Evolutionary conservation across 2,888 invertebrate species (phyloP), one percentile per base, ranked within the genome.

Genomic region (Drosophila neotestacea): DNA sequence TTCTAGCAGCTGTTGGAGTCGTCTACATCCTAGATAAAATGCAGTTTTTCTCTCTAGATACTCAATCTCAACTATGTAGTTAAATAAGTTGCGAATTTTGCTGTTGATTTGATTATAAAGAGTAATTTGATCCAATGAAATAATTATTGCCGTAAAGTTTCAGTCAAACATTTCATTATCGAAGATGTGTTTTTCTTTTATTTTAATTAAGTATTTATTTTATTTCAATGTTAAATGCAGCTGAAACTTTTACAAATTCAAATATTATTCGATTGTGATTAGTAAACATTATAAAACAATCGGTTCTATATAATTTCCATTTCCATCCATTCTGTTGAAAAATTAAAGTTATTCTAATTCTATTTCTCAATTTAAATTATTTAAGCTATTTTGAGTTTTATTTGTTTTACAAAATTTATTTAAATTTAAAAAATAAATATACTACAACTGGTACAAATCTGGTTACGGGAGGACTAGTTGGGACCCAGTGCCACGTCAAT

Each of bases 61-160:
- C 28, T 28, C 27, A 46, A 46, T 56, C 44, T 38, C 4, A 46
- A 28, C 44, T 46, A 46, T 38, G 27, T 32, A 30, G 41, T 54
- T 54, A 56, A 56, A 36, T 27, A 42, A 46, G 22, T 44, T 36
- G 44, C 27, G 56, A 56, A 56, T 56, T 56, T 46, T 56, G 56
- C 44, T 34, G 46, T 28, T 46, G 36, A 56, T 46, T 56, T 56
- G 56, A 46, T 46, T 28, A 36, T 13, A 56, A 46, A 36, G 44
- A 36, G 56, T 56, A 46, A 56, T 56, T 56, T 56, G 36, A 46
- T 46, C 44, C 44, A 46, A 27, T 28, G 22, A 27, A 22, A 44
- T 30, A 55, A 55, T 55, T 42, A 55, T 42, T 55, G 41, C 30
- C 16, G 13, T 32, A 16, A 54, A 41, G 42, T n/a, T 42, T 34